A percentile compares a stretch with the other conserved stretches of the same genome.
Conservation (phyloP, 2,888 invertebrate species). For the Eupithecia pulchellata region DNA sequence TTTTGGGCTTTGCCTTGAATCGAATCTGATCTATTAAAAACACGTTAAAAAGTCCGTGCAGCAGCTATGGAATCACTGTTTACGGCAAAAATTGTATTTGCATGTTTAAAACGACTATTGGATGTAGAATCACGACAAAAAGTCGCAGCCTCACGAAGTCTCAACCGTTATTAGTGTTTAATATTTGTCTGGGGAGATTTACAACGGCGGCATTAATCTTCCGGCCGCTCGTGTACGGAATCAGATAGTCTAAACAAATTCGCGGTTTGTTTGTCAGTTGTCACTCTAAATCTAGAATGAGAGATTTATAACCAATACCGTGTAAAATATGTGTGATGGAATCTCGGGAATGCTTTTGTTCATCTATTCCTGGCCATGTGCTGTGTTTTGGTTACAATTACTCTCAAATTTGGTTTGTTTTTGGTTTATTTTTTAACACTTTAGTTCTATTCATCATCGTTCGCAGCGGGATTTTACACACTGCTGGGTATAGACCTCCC, state of each 20-base stretch:
- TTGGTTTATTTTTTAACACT: too few relatives aligned
- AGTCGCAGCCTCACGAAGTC: conserved; percentile 20
- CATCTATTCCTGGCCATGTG: neutral
- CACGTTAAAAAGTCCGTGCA: too few relatives aligned
- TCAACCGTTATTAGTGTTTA: conserved; percentile 38
- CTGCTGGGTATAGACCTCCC: too few relatives aligned
- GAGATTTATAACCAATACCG: conserved; percentile 10
- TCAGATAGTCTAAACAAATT: conserved; percentile 61
- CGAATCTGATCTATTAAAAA: too few relatives aligned
- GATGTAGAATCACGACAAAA: neutral
- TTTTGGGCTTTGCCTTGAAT: too few relatives aligned
- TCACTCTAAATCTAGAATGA: conserved; percentile 25
- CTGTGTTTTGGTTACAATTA: neutral
- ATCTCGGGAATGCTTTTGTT: conserved; percentile 10
- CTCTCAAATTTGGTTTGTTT: neutral
- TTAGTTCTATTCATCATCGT: too few relatives aligned
- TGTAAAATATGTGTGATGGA: neutral
- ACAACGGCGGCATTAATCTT: conserved; percentile 54
- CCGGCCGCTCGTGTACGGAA: conserved; percentile 54
- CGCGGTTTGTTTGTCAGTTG: conserved; percentile 47
- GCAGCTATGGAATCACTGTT: too few relatives aligned
- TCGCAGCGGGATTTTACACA: too few relatives aligned
- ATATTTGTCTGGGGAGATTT: conserved; percentile 43
- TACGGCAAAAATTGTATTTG: neutral
- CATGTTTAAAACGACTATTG: neutral